Conservation (phyloP, 2,888 invertebrate species). For the Clanis bilineata region DNA sequence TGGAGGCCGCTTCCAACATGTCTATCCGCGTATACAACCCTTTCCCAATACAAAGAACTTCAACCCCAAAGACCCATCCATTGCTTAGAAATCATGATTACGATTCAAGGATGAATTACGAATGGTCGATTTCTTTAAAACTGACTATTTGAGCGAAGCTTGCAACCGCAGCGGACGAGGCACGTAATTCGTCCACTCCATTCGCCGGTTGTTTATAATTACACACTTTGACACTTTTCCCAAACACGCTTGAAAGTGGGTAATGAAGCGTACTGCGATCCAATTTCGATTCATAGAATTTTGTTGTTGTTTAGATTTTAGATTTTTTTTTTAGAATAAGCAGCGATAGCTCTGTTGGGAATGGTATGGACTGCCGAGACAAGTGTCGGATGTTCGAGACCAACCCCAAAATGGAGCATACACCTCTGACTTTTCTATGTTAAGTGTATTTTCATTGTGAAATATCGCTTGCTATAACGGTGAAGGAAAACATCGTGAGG, state of each 20-base stretch:
- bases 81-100: neutral
- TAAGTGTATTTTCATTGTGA: too few relatives aligned
- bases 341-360: too few relatives aligned
- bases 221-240: constrained; percentile 8
- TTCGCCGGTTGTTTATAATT: constrained; percentile 6
- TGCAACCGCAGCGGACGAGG: neutral
- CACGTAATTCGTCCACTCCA: constrained; percentile 7
- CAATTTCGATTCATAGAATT: constrained; percentile 12
- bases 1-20: too few relatives aligned
- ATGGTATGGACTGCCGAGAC: too few relatives aligned
- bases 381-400: too few relatives aligned
- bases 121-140: neutral
- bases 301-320: neutral
- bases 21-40: too few relatives aligned
- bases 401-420: too few relatives aligned
- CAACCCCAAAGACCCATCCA: too few relatives aligned
- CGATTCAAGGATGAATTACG: neutral
- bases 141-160: neutral
- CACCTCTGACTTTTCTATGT: too few relatives aligned
- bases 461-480: too few relatives aligned
- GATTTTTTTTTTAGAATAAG: neutral
- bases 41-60: too few relatives aligned
- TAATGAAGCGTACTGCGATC: constrained; percentile 12
- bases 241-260: neutral
- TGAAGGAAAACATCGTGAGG: too few relatives aligned